phyloP scores from a whole-genome alignment of 30 jellyfish, hydroid and myxozoan species.

The Phacellophora camtschatica region DNA sequence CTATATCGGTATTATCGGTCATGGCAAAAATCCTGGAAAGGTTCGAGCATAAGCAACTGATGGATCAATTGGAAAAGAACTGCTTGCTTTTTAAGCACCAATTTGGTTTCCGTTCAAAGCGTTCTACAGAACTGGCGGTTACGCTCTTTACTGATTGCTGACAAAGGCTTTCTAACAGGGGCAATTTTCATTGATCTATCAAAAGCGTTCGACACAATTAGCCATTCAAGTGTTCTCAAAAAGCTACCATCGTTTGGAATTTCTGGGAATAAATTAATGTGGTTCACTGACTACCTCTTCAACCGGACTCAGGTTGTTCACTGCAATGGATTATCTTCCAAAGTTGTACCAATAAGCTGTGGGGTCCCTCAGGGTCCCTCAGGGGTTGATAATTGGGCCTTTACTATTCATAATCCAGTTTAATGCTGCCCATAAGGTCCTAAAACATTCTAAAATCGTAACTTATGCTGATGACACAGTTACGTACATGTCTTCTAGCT shows the following conservation, averaged over 20 bases:
- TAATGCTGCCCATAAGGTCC: slow-evolving; percentile 51
- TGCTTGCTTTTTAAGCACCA: slow-evolving; percentile 40
- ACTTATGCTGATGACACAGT: slow-evolving; percentile 57
- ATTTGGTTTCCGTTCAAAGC: slow-evolving; percentile 71
- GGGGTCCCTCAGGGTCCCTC: slow-evolving; percentile 55
- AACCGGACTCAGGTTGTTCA: slow-evolving; percentile 44
- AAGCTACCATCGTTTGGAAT: not conserved
- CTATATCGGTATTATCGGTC: slow-evolving; percentile 59
- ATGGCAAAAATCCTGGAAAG: slow-evolving; percentile 59
- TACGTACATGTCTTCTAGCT: slow-evolving; percentile 40
- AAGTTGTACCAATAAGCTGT: slow-evolving; percentile 33
- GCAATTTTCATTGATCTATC: too few relatives aligned
- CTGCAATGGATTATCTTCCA: slow-evolving; percentile 22
- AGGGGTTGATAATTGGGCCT: slow-evolving; percentile 29
- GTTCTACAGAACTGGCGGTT: too few relatives aligned
- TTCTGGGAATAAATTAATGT: slow-evolving; percentile 22
- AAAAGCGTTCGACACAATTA: not conserved
- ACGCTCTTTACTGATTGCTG: too few relatives aligned
- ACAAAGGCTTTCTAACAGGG: too few relatives aligned
- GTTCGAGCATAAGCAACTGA: slow-evolving; percentile 64
- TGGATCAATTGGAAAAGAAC: slow-evolving; percentile 59
- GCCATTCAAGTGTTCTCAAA: not conserved
- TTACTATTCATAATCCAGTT: slow-evolving; percentile 44
- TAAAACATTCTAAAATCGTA: slow-evolving; percentile 36
- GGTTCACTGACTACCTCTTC: slow-evolving; percentile 42